phyloP scores from a whole-genome alignment of 2,797 vertebrate genomes.

The Myiotriccus ornatus region DNA sequence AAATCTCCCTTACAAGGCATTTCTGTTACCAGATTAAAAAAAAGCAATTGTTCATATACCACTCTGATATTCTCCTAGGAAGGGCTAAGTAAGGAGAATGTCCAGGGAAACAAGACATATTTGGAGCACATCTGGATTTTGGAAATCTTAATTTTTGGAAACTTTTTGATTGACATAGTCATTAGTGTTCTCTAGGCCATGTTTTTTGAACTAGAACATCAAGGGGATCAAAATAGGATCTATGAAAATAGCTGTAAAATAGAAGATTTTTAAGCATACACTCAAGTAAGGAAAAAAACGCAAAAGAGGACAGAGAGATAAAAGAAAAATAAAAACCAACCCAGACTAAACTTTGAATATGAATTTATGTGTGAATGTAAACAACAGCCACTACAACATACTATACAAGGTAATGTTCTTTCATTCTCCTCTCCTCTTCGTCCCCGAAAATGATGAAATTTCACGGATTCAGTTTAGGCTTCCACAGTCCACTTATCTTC shows the following conservation, averaged over 20 bases:
- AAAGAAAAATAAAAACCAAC: background rate
- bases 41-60: background rate
- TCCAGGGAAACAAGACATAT: background rate
- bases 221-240: background rate
- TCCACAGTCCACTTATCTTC: background rate
- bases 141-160: background rate
- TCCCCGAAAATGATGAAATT: background rate
- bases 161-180: background rate
- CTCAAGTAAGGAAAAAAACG: background rate
- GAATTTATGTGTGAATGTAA: background rate
- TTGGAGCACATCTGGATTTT: background rate
- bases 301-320: background rate
- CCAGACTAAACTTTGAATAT: background rate
- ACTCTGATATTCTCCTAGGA: background rate
- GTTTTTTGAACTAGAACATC: background rate
- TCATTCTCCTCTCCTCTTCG: background rate
- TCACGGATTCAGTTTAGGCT: background rate
- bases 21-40: background rate
- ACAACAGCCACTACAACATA: background rate
- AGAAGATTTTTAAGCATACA: background rate
- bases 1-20: background rate
- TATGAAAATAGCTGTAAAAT: background rate
- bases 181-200: background rate
- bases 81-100: background rate
- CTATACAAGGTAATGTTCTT: background rate